Conservation (phyloP, 2,113 vertebrate species). For the Vanacampus margaritifer region DNA sequence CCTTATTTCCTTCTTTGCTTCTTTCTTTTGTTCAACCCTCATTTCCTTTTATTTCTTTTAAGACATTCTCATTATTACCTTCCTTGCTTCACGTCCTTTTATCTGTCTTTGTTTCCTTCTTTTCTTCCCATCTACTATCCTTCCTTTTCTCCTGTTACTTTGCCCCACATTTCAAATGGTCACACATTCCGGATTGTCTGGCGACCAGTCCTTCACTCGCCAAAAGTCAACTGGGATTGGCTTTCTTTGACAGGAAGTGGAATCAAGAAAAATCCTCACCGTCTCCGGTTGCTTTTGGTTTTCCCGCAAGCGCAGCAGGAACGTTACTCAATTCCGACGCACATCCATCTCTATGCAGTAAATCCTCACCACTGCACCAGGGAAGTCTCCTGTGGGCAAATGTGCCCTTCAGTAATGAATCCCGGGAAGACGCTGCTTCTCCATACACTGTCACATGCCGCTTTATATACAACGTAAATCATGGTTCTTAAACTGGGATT, state of each 20-base stretch:
- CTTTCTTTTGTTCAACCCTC: too few species aligned
- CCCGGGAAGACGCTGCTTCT: slow-evolving; percentile 29
- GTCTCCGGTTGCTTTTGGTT: background rate
- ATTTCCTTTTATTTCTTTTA: too few species aligned
- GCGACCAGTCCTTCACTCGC: background rate
- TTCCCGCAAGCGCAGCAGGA: slow-evolving; percentile 7
- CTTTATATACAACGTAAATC: background rate
- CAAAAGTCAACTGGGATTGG: background rate
- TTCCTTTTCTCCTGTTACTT: background rate
- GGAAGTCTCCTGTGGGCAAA: slow-evolving; percentile 71
- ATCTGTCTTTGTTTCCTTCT: background rate
- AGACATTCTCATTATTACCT: too few species aligned
- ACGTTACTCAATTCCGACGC: slow-evolving; percentile 56
- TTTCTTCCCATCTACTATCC: background rate
- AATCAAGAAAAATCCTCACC: background rate
- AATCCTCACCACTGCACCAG: slow-evolving; percentile 48
- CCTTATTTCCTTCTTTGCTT: too few species aligned
- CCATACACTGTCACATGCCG: background rate
- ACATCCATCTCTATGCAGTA: slow-evolving; percentile 62
- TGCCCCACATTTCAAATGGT: too few species aligned
- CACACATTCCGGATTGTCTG: background rate
- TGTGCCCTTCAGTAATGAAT: slow-evolving; percentile 68
- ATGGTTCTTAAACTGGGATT: background rate
- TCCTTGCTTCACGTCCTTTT: too few species aligned
- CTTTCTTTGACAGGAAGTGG: background rate